Evolutionary conservation across 2,888 invertebrate species (phyloP).

Genomic region (Chalcis sispes): DNA sequence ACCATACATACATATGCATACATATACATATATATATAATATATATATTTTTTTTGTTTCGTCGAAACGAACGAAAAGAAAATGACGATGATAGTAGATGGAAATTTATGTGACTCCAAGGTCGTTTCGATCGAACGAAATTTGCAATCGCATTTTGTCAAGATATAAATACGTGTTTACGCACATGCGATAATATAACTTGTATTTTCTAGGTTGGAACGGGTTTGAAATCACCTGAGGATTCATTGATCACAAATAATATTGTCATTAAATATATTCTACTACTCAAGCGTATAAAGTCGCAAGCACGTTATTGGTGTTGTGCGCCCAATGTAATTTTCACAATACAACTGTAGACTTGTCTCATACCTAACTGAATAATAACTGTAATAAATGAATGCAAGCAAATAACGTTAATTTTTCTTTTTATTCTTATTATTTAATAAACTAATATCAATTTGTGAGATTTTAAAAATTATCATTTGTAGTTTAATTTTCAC

Average conservation of each 20-base stretch:
- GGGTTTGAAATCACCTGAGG: conserved; percentile 26
- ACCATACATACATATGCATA: conserved; percentile 33
- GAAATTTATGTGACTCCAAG: conserved; percentile 28
- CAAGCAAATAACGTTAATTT: conserved; percentile 51
- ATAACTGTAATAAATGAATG: conserved; percentile 70
- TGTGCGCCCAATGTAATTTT: conserved; percentile 69
- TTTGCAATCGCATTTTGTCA: conserved; percentile 10
- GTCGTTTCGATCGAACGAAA: conserved; percentile 28
- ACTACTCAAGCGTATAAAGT: conserved; percentile 39
- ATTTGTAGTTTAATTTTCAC: background rate
- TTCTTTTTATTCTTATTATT: conserved; percentile 10
- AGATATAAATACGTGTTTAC: background rate
- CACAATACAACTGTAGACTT: conserved; percentile 64
- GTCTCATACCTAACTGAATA: conserved; percentile 69
- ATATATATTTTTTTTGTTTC: conserved; percentile 44
- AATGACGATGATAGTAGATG: conserved; percentile 30
- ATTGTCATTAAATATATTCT: conserved; percentile 51
- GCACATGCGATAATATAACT: background rate
- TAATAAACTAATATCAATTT: no score
- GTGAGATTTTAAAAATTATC: conserved; percentile 3
- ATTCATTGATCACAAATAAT: conserved; percentile 44
- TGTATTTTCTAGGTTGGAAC: background rate
- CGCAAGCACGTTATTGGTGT: conserved; percentile 47
- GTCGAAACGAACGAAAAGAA: conserved; percentile 21
- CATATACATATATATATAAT: conserved; percentile 30